Conservation (phyloP, 1,140 invertebrate species). For the Sitophilus oryzae region DNA sequence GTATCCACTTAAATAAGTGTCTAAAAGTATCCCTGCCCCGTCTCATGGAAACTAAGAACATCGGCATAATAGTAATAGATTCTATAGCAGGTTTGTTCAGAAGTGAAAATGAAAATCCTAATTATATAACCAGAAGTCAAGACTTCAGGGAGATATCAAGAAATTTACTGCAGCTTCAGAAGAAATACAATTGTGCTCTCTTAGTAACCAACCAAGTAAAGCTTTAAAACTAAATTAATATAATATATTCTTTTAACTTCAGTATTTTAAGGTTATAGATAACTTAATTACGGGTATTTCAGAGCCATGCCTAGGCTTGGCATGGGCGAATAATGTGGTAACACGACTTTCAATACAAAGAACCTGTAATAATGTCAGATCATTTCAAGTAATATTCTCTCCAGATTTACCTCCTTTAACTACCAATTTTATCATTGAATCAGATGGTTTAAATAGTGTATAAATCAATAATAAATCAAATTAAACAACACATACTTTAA, state of each 20-base stretch:
- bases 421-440: constrained; percentile 3
- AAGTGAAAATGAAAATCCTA: constrained; percentile 50
- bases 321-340: constrained; percentile 65
- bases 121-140: constrained; percentile 50
- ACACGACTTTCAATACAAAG: constrained; percentile 54
- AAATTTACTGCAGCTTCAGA: constrained; percentile 52
- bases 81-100: constrained; percentile 70
- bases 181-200: constrained; percentile 52
- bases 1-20: constrained; percentile 53
- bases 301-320: constrained; percentile 56
- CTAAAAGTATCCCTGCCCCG: constrained; percentile 48
- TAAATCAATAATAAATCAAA: constrained; percentile 3
- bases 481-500: not conserved
- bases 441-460: constrained; percentile 1
- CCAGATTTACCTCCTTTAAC: constrained; percentile 40
- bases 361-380: constrained; percentile 35
- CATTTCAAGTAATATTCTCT: constrained; percentile 44
- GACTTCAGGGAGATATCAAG: constrained; percentile 52
- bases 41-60: constrained; percentile 47
- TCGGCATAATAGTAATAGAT: constrained; percentile 67
- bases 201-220: constrained; percentile 70
- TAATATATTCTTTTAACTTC: constrained; percentile 21
- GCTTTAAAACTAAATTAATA: not conserved
- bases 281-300: constrained; percentile 31
- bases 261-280: constrained; percentile 40